Evolutionary conservation across 2,797 vertebrate species (phyloP), one percentile per base, ranked within the genome.

Genomic region (Poecilia wingei): DNA sequence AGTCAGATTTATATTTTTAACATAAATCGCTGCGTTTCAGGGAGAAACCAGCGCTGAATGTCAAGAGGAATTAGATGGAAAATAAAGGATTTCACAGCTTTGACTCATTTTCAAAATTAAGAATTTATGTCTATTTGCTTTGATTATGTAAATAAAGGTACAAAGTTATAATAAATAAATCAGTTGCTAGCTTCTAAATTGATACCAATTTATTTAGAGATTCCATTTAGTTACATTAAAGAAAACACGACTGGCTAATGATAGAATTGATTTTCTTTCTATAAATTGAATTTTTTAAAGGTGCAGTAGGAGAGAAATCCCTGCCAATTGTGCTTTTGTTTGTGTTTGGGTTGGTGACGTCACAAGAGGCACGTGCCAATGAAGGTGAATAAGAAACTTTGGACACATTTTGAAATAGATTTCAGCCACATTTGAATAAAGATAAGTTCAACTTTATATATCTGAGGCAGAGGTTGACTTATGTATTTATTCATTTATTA

Each of bases 61-160:
- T 85, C 68, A 85, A 79, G 43, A 83, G 70, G 51, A 18, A 47
- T 14, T 16, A 76, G 61, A 72, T 20, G 6, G 2, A 76, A 81
- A 76, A 49, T 41, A 84, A 72, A 88, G 82, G 46, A 82, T 55
- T 76, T 81, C 55, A 81, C 36, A 81, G 75, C 78, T 84, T 85
- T 87, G 73, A 85, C 79, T 81, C 71, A 80, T 87, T 89, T 91
- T 45, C 36, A 85, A 84, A 82, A 75, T 79, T 41, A 66, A 55
- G 79, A 46, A 87, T 88, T 80, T 86, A 49, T 75, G 77, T 79
- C 74, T 84, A 61, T 31, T 74, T 73, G 47, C 80, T 80, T 72
- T 79, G 69, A 82, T 83, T 91, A n/a, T 55, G 53, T 55, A 55
- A 25, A n/a, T 55, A 55, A 55, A 55, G 25, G n/a, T n/a, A 12